These are phyloP conservation scores for Hypomesus transpacificus DNA, from an alignment of 2,113 vertebrate species.

Conservation along the genomic window DNA sequence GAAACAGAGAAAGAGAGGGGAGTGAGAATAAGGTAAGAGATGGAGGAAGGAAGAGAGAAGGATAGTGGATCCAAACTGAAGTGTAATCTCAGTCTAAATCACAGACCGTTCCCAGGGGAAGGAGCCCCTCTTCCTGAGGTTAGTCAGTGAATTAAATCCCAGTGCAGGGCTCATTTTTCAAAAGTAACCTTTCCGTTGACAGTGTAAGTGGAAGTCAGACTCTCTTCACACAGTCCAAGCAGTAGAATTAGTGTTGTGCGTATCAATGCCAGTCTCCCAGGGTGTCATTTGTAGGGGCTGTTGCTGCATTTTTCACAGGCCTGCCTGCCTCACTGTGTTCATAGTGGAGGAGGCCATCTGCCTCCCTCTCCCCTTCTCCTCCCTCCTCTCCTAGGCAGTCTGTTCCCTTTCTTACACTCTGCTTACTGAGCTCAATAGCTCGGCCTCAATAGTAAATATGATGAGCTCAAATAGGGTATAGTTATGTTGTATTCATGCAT, in stretches of 20 bases:
- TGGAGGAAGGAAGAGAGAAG: neutral
- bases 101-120: conserved; percentile 42
- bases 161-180: conserved; percentile 66
- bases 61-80: conserved; percentile 56
- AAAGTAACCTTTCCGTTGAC: conserved; percentile 72
- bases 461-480: conserved; percentile 19
- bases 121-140: conserved; percentile 58
- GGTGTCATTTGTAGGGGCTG: conserved; percentile 61
- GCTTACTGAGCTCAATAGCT: conserved; percentile 1
- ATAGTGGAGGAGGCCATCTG: conserved; percentile 63
- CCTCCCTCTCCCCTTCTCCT: conserved; percentile 35
- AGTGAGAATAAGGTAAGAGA: conserved; percentile 9
- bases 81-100: conserved; percentile 68
- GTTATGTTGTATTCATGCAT: neutral
- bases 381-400: conserved; percentile 42
- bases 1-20: conserved; percentile 17
- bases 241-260: conserved; percentile 55
- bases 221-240: conserved; percentile 44
- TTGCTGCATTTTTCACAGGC: conserved; percentile 47
- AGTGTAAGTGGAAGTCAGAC: conserved; percentile 64
- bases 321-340: conserved; percentile 54
- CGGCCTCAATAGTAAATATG: conserved; percentile 19
- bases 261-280: conserved; percentile 58
- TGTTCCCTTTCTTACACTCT: conserved; percentile 46
- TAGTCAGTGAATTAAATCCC: conserved; percentile 70